These are phyloP conservation scores for Phrynocephalus vlangalii DNA, from an alignment of 2,797 vertebrate genomes.

Conservation along the genomic window DNA sequence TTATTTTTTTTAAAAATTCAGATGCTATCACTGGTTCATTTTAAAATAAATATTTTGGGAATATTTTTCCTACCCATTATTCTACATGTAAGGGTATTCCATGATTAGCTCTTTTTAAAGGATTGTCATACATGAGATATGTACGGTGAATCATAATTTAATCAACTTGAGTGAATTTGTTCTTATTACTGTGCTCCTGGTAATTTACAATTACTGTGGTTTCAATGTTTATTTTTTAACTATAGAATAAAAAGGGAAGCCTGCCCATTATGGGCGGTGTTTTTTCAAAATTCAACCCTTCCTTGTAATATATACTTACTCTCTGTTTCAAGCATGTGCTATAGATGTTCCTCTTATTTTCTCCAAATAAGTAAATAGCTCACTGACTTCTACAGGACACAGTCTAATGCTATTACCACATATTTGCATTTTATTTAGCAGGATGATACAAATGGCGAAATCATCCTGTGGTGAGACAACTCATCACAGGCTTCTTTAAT, in stretches of 20 bases:
- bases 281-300: neutral
- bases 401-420: neutral
- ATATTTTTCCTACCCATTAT: neutral
- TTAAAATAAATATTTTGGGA: neutral
- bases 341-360: neutral
- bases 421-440: neutral
- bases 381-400: neutral
- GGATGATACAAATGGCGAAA: neutral
- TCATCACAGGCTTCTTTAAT: neutral
- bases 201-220: neutral
- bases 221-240: conserved; percentile 3
- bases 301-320: neutral
- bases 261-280: neutral
- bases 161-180: neutral
- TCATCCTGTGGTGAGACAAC: neutral
- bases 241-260: neutral
- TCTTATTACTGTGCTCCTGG: neutral
- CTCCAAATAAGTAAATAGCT: neutral
- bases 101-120: neutral
- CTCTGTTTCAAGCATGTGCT: neutral
- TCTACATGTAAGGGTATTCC: neutral
- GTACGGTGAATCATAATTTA: neutral
- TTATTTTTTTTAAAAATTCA: too few species aligned
- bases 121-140: neutral
- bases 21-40: too few species aligned